Conservation (phyloP, 2,113 vertebrate genomes). For the Taurulus bubalis region DNA sequence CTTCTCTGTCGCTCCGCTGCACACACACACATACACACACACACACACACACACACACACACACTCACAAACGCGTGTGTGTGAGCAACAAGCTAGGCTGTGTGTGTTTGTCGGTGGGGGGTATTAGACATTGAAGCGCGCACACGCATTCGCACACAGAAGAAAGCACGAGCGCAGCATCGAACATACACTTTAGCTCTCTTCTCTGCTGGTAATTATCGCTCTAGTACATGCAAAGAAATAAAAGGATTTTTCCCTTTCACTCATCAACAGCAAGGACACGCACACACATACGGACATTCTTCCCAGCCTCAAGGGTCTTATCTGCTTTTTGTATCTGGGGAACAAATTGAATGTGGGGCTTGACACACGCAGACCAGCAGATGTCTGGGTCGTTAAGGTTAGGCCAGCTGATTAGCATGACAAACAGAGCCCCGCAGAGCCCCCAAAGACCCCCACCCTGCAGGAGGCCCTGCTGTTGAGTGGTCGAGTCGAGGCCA, state of each 20-base stretch:
- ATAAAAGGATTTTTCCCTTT: conserved; percentile 44
- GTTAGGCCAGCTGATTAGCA: conserved; percentile 82
- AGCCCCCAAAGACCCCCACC: conserved; percentile 23
- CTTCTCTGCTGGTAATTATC: conserved; percentile 61
- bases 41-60: conserved; percentile 4
- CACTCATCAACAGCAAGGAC: conserved; percentile 29
- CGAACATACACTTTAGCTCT: conserved; percentile 38
- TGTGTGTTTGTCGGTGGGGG: conserved; percentile 11
- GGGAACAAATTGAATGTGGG: conserved; percentile 80
- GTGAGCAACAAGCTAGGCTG: conserved; percentile 18
- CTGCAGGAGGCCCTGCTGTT: conserved; percentile 57
- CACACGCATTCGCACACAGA: background rate
- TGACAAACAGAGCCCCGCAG: conserved; percentile 73
- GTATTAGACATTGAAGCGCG: conserved; percentile 17
- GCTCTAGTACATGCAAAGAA: conserved; percentile 51
- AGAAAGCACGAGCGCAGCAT: background rate
- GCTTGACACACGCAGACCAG: conserved; percentile 78
- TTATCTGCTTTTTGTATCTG: conserved; percentile 80
- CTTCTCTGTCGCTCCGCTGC: conserved; percentile 46
- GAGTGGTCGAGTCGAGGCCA: conserved; percentile 64
- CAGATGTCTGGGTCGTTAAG: conserved; percentile 83
- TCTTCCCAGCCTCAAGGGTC: conserved; percentile 75
- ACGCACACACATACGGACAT: conserved; percentile 46
- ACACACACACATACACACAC: conserved; percentile 36
- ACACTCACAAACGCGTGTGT: conserved; percentile 18